These are phyloP conservation scores for Gorsachius magnificus DNA, from an alignment of 2,797 vertebrate species.

Conservation along the genomic window DNA sequence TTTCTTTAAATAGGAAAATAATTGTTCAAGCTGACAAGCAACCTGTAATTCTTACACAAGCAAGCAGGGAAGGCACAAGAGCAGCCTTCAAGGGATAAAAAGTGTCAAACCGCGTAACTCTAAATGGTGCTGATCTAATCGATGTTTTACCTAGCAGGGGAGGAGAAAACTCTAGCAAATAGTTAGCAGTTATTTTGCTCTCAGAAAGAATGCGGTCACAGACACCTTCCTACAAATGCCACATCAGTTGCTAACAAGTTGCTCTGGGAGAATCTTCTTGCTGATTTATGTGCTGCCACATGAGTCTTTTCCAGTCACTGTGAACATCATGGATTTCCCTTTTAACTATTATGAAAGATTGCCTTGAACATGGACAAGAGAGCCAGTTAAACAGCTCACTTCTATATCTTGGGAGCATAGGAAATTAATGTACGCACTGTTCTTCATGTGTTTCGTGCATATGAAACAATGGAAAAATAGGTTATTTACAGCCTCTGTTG, in stretches of 20 bases:
- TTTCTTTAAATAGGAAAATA: neutral
- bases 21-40: constrained; percentile 14
- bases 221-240: neutral
- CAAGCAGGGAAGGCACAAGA: constrained; percentile 3
- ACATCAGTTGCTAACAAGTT: constrained; percentile 34
- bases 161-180: constrained; percentile 11
- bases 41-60: neutral
- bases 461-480: neutral
- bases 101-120: neutral
- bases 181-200: neutral
- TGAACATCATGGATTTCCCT: neutral
- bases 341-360: constrained; percentile 17
- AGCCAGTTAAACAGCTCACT: neutral
- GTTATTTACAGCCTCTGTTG: neutral
- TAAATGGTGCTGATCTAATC: constrained; percentile 25
- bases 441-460: neutral
- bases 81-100: constrained; percentile 12
- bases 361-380: neutral
- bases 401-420: neutral
- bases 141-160: constrained; percentile 4
- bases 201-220: constrained; percentile 1
- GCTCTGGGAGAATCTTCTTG: constrained; percentile 23
- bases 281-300: constrained; percentile 11
- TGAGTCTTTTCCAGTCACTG: neutral
- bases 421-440: neutral